Percentiles rank a stretch among this genome's conserved stretches.
Conservation (phyloP, 1,140 invertebrate species). For the Diplogasteroides magnus region DNA sequence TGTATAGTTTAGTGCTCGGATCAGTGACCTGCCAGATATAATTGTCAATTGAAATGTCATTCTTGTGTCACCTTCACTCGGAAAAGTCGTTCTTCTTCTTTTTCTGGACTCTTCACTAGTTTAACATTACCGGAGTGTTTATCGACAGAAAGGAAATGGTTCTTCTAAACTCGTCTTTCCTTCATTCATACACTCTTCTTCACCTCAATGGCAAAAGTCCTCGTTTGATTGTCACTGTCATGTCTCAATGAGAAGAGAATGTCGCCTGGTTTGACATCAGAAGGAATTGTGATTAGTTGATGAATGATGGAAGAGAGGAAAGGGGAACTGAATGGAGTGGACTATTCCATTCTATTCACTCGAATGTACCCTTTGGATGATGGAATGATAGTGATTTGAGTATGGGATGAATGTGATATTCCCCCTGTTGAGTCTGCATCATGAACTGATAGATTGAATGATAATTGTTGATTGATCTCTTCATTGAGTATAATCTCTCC, state of each 20-base stretch:
- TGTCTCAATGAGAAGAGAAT: neutral
- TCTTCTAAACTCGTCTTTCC: neutral
- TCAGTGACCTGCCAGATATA: neutral
- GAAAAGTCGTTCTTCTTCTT: neutral
- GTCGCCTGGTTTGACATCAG: neutral
- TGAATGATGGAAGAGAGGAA: neutral
- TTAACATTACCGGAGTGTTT: neutral
- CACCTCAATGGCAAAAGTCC: neutral
- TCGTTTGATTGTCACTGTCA: neutral
- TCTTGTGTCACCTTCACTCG: neutral
- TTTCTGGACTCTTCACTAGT: neutral
- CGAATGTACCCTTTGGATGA: neutral
- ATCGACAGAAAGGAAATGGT: neutral
- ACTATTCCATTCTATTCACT: neutral
- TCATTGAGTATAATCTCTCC: neutral
- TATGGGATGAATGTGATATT: neutral
- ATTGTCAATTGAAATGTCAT: neutral
- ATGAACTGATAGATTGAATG: neutral
- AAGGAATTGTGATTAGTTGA: neutral
- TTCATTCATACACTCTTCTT: neutral
- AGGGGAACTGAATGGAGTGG: neutral
- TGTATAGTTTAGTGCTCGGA: neutral
- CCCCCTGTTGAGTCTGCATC: neutral
- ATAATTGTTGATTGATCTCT: neutral
- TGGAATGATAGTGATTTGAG: neutral